phyloP scores from a whole-genome alignment of 2,797 vertebrate species.

The Tragelaphus oryx region DNA sequence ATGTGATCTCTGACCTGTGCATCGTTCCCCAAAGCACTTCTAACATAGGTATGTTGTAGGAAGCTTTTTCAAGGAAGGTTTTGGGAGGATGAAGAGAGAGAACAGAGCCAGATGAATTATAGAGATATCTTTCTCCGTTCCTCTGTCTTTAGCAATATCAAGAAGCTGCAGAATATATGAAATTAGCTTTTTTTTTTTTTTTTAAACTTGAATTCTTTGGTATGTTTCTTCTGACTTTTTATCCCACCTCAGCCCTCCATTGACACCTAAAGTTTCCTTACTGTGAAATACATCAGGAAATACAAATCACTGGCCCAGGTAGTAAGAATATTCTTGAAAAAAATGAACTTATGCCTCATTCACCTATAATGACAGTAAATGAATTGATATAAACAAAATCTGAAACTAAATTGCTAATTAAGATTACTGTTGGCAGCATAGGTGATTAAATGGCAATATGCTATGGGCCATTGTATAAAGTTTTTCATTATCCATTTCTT shows the following conservation, averaged over 20 bases:
- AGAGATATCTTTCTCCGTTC: neutral
- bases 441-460: neutral
- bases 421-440: neutral
- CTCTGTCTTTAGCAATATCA: neutral
- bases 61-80: neutral
- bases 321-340: neutral
- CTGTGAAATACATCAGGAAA: neutral
- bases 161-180: neutral
- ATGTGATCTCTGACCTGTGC: neutral
- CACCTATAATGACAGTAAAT: neutral
- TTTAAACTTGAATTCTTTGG: neutral
- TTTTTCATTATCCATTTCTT: neutral
- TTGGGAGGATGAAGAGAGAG: neutral
- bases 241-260: neutral
- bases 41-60: neutral
- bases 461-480: neutral
- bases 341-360: neutral
- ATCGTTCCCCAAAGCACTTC: fast-evolving
- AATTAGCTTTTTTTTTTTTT: neutral
- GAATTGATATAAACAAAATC: neutral
- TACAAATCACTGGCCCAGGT: neutral
- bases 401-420: neutral
- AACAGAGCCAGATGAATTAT: neutral
- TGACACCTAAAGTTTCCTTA: neutral
- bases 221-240: neutral